These are phyloP conservation scores for Ladona fulva DNA, from an alignment of 1,140 invertebrate genomes.

Conservation along the genomic window DNA sequence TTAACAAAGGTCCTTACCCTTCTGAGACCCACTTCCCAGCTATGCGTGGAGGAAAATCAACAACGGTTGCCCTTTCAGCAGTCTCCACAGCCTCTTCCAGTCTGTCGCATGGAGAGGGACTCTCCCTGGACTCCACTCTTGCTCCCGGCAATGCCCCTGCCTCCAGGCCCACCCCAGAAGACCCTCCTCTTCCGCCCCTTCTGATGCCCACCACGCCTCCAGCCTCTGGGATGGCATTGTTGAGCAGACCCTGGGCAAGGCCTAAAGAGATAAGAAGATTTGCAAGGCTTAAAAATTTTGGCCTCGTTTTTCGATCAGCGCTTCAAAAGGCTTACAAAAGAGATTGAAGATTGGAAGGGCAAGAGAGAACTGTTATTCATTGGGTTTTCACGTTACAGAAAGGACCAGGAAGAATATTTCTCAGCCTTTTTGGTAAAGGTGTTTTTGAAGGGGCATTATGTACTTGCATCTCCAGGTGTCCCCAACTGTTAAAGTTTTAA, in stretches of 20 bases:
- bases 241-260: background rate
- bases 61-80: conserved; percentile 11
- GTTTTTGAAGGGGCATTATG: too few species aligned
- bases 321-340: too few species aligned
- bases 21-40: conserved; percentile 18
- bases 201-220: background rate
- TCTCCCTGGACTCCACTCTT: background rate
- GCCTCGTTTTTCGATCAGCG: too few species aligned
- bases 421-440: too few species aligned
- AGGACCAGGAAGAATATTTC: too few species aligned
- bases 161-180: background rate
- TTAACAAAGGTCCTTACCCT: conserved; percentile 13
- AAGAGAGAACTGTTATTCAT: too few species aligned
- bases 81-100: conserved; percentile 9
- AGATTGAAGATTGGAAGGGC: too few species aligned
- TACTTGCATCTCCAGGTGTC: too few species aligned
- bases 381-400: too few species aligned
- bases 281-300: background rate
- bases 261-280: background rate
- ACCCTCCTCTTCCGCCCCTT: background rate
- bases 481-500: too few species aligned
- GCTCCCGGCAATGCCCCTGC: background rate
- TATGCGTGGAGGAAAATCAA: background rate
- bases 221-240: background rate
- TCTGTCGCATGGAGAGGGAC: conserved; percentile 11